A percentile compares a stretch with the other conserved stretches of the same genome.
Conservation (phyloP, 2,888 invertebrate genomes). For the Nineta flava region DNA sequence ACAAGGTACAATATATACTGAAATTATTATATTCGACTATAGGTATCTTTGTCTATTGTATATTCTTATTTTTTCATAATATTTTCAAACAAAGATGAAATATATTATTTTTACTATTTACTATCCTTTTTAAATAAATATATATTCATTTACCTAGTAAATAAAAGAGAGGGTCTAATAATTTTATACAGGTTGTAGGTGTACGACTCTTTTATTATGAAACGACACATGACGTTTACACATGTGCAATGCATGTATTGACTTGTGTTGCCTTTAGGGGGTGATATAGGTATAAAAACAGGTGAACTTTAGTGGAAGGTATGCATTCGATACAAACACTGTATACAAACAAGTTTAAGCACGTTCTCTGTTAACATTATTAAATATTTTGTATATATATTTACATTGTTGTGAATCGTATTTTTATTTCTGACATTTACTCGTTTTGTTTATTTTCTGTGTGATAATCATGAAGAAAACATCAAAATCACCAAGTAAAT, state of each 20-base stretch:
- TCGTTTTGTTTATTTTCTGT: background rate
- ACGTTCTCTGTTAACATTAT: no score
- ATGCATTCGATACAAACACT: no score
- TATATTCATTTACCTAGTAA: no score
- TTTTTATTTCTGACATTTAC: background rate
- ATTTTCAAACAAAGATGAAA: no score
- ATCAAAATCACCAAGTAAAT: conserved; percentile 25
- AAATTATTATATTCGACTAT: no score
- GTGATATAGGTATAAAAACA: background rate
- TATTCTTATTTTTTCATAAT: no score
- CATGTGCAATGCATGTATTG: background rate
- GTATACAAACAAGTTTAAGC: no score
- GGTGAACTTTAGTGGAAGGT: background rate
- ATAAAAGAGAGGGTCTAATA: no score
- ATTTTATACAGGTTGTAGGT: background rate
- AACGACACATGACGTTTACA: background rate
- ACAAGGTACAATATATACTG: background rate
- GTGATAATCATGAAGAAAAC: conserved; percentile 23
- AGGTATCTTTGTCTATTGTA: background rate
- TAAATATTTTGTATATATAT: no score
- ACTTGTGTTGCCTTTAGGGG: conserved; percentile 1
- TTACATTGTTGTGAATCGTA: background rate
- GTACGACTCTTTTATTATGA: background rate
- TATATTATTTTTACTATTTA: no score
- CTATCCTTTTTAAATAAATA: no score